A percentile compares a stretch with the other conserved stretches of the same genome.
phyloP scores from a whole-genome alignment of 2,888 invertebrate genomes.

The Pandemis cinnamomeana region DNA sequence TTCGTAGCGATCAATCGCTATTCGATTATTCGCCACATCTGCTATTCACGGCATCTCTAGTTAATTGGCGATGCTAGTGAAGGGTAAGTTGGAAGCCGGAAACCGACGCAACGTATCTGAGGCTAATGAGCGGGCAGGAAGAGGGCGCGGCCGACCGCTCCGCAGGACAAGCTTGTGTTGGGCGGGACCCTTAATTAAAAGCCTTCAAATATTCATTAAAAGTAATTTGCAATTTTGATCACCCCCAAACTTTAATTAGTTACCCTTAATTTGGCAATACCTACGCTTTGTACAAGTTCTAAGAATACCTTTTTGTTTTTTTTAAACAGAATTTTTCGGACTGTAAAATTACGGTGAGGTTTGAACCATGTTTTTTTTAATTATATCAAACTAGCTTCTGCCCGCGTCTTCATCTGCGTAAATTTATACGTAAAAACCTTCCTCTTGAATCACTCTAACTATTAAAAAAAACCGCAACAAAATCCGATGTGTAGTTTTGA shows the following conservation, averaged over 20 bases:
- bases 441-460: too few species aligned
- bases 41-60: neutral
- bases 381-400: too few species aligned
- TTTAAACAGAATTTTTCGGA: too few species aligned
- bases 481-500: too few species aligned
- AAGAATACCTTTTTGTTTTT: too few species aligned
- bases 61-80: conserved; percentile 26
- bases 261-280: too few species aligned
- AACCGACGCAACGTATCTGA: conserved; percentile 33
- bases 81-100: conserved; percentile 19
- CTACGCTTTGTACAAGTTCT: too few species aligned
- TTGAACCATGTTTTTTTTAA: too few species aligned
- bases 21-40: neutral
- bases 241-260: neutral
- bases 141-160: conserved; percentile 13
- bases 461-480: too few species aligned
- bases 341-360: too few species aligned
- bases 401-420: too few species aligned
- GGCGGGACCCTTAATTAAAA: conserved; percentile 25
- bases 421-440: too few species aligned
- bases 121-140: conserved; percentile 31
- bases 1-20: neutral
- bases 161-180: neutral
- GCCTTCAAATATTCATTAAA: conserved; percentile 17
- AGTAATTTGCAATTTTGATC: conserved; percentile 14